Conservation (phyloP, 2,888 invertebrate genomes). For the Tinea semifulvella region DNA sequence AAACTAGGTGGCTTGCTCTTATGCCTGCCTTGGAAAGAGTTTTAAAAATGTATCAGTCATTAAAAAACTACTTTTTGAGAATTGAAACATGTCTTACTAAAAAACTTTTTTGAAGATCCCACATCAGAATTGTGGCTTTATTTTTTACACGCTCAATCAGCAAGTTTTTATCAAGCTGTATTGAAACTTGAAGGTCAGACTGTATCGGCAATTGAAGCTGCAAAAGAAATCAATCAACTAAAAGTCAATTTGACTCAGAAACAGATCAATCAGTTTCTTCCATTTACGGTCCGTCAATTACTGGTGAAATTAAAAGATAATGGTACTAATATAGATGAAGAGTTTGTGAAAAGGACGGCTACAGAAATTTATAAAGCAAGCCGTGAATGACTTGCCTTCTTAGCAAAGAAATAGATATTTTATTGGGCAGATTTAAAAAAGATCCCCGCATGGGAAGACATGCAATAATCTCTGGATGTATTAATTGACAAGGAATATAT, state of each 20-base stretch:
- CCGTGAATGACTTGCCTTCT: slow-evolving; percentile 21
- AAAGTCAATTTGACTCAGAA: slow-evolving; percentile 21
- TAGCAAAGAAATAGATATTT: slow-evolving; percentile 26
- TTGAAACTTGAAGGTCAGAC: slow-evolving; percentile 23
- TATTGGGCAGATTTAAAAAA: slow-evolving; percentile 22
- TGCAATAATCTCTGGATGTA: slow-evolving; percentile 20
- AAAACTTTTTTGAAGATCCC: slow-evolving; percentile 24
- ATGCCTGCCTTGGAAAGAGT: slow-evolving; percentile 20
- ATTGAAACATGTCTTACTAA: slow-evolving; percentile 27
- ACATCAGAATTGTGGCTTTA: slow-evolving; percentile 25
- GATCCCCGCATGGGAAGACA: slow-evolving; percentile 22
- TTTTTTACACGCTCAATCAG: slow-evolving; percentile 22
- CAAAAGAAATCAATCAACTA: slow-evolving; percentile 23
- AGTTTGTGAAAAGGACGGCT: slow-evolving; percentile 23
- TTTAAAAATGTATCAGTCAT: slow-evolving; percentile 28
- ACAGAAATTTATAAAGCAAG: slow-evolving; percentile 27
- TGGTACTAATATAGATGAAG: slow-evolving; percentile 25
- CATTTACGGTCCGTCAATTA: slow-evolving; percentile 22
- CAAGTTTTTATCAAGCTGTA: slow-evolving; percentile 23
- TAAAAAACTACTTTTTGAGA: slow-evolving; percentile 28
- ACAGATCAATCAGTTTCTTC: slow-evolving; percentile 24
- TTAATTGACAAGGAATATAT: slow-evolving; percentile 24
- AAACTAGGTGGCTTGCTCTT: slow-evolving; percentile 16
- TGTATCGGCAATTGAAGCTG: slow-evolving; percentile 23
- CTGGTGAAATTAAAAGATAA: slow-evolving; percentile 25